phyloP scores from a whole-genome alignment of 2,797 vertebrate species.

The Crax fasciolata region DNA sequence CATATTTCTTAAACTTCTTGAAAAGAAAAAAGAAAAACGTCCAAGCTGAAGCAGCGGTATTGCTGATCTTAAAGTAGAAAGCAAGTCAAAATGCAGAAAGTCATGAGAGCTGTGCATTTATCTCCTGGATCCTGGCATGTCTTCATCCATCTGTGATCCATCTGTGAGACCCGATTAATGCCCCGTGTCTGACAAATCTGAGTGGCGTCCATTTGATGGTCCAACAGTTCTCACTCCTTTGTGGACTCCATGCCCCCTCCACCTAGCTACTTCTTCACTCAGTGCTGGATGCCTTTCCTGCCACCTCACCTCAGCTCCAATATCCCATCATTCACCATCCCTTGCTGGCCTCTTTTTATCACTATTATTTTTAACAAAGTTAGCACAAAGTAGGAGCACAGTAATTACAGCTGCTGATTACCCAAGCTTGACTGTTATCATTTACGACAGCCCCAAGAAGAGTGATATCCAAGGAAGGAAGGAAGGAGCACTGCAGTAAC shows the following conservation, averaged over 20 bases:
- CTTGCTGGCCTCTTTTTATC: neutral
- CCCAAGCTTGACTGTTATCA: neutral
- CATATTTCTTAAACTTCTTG: neutral
- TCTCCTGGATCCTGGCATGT: neutral
- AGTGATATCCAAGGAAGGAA: neutral
- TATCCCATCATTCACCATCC: neutral
- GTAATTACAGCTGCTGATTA: conserved; percentile 21
- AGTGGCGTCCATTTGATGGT: neutral
- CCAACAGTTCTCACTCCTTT: neutral
- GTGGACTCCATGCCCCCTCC: fast-evolving
- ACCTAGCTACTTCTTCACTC: neutral
- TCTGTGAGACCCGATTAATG: neutral
- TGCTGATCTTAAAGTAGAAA: neutral
- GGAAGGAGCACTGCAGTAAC: neutral
- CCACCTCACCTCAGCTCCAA: neutral
- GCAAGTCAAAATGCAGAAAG: neutral
- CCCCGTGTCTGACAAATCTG: neutral
- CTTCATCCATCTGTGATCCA: neutral
- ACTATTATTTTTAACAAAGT: neutral
- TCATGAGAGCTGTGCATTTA: neutral
- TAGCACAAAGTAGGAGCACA: neutral
- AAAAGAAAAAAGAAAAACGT: neutral
- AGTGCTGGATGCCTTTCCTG: neutral
- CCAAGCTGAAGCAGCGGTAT: neutral
- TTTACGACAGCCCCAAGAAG: neutral